Percentiles rank a stretch among this genome's conserved stretches.
Conservation (phyloP, 2,797 vertebrate genomes). For the Pempheris klunzingeri region DNA sequence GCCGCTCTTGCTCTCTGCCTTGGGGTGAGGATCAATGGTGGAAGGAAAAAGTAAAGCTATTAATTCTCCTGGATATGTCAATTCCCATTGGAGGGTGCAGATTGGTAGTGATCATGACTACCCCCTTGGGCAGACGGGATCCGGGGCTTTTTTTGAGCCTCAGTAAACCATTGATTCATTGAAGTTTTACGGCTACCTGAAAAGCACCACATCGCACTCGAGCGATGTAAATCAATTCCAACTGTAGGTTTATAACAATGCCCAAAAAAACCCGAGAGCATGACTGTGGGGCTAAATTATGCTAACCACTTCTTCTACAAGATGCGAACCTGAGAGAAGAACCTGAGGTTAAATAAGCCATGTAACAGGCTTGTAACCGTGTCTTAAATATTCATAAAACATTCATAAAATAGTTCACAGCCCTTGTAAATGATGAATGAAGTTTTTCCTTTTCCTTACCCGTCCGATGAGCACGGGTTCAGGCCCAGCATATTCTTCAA, state of each 20-base stretch:
- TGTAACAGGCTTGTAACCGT: conserved; percentile 46
- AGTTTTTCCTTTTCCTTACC: conserved; percentile 83
- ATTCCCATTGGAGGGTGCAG: conserved; percentile 73
- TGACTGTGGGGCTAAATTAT: conserved; percentile 53
- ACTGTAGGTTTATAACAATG: conserved; percentile 67
- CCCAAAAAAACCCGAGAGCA: conserved; percentile 27
- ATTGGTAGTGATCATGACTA: conserved; percentile 77
- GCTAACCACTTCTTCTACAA: conserved; percentile 33
- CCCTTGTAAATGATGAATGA: conserved; percentile 58
- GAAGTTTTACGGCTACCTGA: conserved; percentile 67
- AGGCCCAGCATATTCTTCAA: conserved; percentile 93
- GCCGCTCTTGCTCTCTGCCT: conserved; percentile 69
- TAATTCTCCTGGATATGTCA: conserved; percentile 81
- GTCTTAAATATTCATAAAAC: conserved; percentile 64
- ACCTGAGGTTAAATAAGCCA: conserved; percentile 59
- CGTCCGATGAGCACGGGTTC: conserved; percentile 94
- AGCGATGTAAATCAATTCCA: conserved; percentile 76
- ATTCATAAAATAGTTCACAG: conserved; percentile 58
- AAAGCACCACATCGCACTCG: conserved; percentile 52
- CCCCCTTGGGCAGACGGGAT: conserved; percentile 65
- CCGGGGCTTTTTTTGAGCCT: conserved; percentile 69
- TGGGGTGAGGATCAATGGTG: conserved; percentile 73
- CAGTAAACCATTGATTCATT: conserved; percentile 77
- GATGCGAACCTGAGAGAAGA: conserved; percentile 31
- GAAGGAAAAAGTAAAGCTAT: conserved; percentile 74